Evolutionary conservation across 37 sponge, comb jelly and placozoan species (phyloP).

Genomic region (Ephydatia muelleri): DNA sequence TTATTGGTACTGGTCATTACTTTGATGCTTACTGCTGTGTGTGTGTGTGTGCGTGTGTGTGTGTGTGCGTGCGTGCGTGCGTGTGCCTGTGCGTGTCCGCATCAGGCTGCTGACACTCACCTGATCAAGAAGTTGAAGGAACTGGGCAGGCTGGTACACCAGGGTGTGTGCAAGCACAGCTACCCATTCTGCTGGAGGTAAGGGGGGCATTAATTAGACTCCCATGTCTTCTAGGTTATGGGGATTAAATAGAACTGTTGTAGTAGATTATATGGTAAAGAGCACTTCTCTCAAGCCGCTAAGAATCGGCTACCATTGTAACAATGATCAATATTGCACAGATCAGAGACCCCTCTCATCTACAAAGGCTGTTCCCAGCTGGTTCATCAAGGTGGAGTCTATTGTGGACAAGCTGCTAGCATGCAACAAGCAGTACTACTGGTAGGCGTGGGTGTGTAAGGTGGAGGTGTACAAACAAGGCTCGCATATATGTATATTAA

Average conservation of each 20-base stretch:
- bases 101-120: constrained; percentile 90
- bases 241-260: background rate
- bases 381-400: constrained; percentile 92
- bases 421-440: constrained; percentile 96
- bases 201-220: background rate
- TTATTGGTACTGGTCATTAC: no score
- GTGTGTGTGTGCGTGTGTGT: no score
- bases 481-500: background rate
- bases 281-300: background rate
- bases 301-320: background rate
- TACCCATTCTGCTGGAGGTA: constrained; percentile 98
- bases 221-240: background rate
- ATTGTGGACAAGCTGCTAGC: constrained; percentile 84
- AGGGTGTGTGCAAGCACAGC: constrained; percentile 77
- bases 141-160: constrained; percentile 87
- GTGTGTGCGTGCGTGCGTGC: no score
- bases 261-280: background rate
- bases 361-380: constrained; percentile 96
- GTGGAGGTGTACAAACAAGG: no score
- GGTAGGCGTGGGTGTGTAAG: constrained; percentile 46
- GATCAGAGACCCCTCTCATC: constrained; percentile 97
- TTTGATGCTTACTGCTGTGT: no score
- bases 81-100: background rate
- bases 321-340: background rate
- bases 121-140: constrained; percentile 71